Percentiles rank a stretch among this genome's conserved stretches.
Evolutionary conservation across 2,888 invertebrate species (phyloP).

Genomic region (Drosophila infuscata): DNA sequence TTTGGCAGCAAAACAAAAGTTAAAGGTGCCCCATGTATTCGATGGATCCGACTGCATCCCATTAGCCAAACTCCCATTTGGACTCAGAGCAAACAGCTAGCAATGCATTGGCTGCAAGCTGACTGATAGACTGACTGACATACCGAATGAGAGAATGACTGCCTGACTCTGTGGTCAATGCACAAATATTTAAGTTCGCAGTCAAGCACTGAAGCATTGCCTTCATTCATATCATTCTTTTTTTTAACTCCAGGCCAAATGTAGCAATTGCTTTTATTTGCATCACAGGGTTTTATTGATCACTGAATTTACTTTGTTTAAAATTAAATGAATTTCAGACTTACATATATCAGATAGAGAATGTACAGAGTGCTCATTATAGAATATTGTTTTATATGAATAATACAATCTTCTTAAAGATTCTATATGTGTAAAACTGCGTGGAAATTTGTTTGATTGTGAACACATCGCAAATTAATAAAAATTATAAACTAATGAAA

Average conservation of each 20-base stretch:
- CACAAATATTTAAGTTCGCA: neutral
- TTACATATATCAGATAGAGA: neutral
- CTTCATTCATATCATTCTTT: neutral
- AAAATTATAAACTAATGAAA: neutral
- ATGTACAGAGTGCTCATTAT: conserved; percentile 2
- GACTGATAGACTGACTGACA: conserved; percentile 1
- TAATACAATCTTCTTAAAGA: neutral
- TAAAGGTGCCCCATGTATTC: conserved; percentile 56
- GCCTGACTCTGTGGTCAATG: conserved; percentile 1
- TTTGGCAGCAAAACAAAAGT: conserved; percentile 63
- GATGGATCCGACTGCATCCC: conserved; percentile 47
- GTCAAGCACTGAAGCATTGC: conserved; percentile 1
- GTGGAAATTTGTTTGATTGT: neutral
- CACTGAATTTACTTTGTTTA: neutral
- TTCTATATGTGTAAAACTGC: neutral
- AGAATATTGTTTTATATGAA: neutral
- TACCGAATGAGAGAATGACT: conserved; percentile 2
- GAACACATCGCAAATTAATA: neutral
- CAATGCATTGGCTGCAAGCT: conserved; percentile 1
- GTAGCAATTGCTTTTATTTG: conserved; percentile 2
- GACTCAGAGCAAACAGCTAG: neutral
- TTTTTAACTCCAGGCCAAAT: neutral
- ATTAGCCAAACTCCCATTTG: conserved; percentile 1
- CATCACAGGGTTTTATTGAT: conserved; percentile 5
- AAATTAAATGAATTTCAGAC: neutral